A percentile compares a stretch with the other conserved stretches of the same genome.
Conservation (phyloP, 2,888 invertebrate genomes). For the Ecliptopera silaceata region DNA sequence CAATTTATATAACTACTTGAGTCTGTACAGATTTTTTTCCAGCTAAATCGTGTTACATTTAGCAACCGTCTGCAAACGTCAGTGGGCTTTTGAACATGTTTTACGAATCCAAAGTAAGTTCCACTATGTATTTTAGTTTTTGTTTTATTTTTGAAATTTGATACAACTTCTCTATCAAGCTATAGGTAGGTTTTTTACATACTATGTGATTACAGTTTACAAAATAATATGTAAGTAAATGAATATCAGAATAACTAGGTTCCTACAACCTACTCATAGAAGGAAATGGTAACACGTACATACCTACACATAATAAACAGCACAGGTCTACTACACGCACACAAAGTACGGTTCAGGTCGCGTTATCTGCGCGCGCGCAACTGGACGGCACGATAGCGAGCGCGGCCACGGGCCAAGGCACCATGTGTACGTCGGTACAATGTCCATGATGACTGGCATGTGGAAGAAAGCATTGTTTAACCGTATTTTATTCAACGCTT, state of each 20-base stretch:
- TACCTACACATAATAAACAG: constrained; percentile 8
- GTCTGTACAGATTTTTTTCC: constrained; percentile 25
- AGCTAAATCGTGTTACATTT: constrained; percentile 9
- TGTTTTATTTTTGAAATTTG: too few species aligned
- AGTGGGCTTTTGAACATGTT: background rate
- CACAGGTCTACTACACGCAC: constrained; percentile 17
- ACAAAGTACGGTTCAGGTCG: constrained; percentile 34
- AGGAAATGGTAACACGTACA: constrained; percentile 17
- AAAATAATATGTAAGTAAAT: too few species aligned
- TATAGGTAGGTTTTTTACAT: too few species aligned
- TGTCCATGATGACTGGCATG: constrained; percentile 7
- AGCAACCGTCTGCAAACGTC: background rate
- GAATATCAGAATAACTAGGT: constrained; percentile 3
- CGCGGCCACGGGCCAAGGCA: constrained; percentile 46
- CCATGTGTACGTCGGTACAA: constrained; percentile 25
- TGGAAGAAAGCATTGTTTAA: too few species aligned
- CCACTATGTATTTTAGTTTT: too few species aligned
- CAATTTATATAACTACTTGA: constrained; percentile 27
- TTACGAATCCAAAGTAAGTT: background rate
- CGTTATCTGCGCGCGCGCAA: constrained; percentile 44
- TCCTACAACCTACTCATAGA: too few species aligned
- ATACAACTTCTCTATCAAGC: too few species aligned
- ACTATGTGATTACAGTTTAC: too few species aligned
- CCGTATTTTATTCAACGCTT: too few species aligned
- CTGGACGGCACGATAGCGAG: constrained; percentile 36